Base-by-base conservation (phyloP, 2,113 vertebrate species). In the Pygoscelis adeliae region DNA sequence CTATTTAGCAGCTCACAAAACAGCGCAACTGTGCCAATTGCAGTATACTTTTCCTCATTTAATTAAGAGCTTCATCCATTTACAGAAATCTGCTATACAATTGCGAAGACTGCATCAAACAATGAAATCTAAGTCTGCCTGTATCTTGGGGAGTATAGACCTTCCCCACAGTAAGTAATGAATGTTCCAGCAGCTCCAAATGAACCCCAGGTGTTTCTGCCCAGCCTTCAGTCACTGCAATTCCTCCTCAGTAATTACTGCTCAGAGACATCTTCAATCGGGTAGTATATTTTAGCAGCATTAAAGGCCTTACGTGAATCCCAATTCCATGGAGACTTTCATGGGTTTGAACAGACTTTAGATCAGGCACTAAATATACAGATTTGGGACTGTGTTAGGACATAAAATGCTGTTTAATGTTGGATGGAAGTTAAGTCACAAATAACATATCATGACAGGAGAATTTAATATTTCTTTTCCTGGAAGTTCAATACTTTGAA, bases 401-500 rank as follows among this genome's bases (percentile, higher is more conserved):
- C 49, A 78, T 61, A 74, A 92, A 90, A 65, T 30, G 9, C 40
- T 63, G 42, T 55, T 69, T 63, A 49, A 70, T 38, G 30, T 61
- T 69, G 44, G 40, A 66, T 77, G 17, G 50, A 85, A 85, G n/a
- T 73, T 84, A 88, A 94, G 65, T 65, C 63, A 77, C 40, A 92
- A 83, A 66, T 69, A 83, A 70, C 22, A 2, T 52, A 55, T 50
- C 7, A 52, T 5, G 65, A 73, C 15, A 5, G 11, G 27, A 71
- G 56, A 96, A 87, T 89, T 89, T 65, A 94, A 25, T 87, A 62
- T 90, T 84, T 82, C 23, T 85, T 91, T 88, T 78, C 47, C 44
- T 83, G 38, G 47, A 95, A 82, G 32, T 90, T 96, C 77, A 87
- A 69, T 73, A 66, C 6, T 26, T 78, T 87, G 69, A 90, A 93